Evolutionary conservation across 2,888 invertebrate genomes (phyloP).

Genomic region (Watsonalla cultraria): DNA sequence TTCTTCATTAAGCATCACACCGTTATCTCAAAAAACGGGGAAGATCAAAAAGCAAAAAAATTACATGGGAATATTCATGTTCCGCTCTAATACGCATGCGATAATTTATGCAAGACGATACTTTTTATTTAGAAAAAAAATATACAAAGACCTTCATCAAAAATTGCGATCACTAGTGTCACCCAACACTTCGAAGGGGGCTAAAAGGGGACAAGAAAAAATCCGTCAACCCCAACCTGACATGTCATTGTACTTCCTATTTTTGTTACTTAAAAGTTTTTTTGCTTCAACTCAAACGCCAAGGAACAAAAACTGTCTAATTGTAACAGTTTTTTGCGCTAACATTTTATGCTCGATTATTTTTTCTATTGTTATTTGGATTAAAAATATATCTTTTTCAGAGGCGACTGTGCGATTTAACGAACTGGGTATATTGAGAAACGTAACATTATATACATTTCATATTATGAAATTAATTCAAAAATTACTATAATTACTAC

Average conservation of each 20-base stretch:
- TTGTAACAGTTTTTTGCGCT: constrained; percentile 73
- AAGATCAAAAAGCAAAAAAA: constrained; percentile 24
- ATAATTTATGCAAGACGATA: constrained; percentile 77
- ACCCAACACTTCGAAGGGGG: constrained; percentile 68
- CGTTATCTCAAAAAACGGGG: constrained; percentile 20
- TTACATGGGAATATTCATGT: constrained; percentile 75
- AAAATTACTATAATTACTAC: constrained; percentile 1
- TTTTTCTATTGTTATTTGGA: constrained; percentile 52
- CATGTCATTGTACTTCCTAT: constrained; percentile 70
- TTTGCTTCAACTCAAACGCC: constrained; percentile 46
- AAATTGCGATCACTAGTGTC: constrained; percentile 68
- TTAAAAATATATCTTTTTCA: constrained; percentile 6
- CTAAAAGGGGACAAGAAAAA: constrained; percentile 28
- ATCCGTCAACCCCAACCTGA: constrained; percentile 67
- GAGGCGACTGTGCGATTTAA: too few species aligned
- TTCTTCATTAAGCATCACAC: constrained; percentile 34
- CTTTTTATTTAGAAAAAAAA: constrained; percentile 45
- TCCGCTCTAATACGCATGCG: constrained; percentile 44
- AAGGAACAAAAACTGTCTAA: constrained; percentile 73
- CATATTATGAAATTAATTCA: constrained; percentile 5
- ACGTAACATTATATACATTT: too few species aligned
- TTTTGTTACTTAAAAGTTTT: constrained; percentile 71
- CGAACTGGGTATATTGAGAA: too few species aligned
- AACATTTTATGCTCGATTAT: constrained; percentile 73
- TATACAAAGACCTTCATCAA: constrained; percentile 63